Percentiles rank a stretch among this genome's conserved stretches.
phyloP scores from a whole-genome alignment of 2,797 vertebrate species.

The Cyclopterus lumpus region DNA sequence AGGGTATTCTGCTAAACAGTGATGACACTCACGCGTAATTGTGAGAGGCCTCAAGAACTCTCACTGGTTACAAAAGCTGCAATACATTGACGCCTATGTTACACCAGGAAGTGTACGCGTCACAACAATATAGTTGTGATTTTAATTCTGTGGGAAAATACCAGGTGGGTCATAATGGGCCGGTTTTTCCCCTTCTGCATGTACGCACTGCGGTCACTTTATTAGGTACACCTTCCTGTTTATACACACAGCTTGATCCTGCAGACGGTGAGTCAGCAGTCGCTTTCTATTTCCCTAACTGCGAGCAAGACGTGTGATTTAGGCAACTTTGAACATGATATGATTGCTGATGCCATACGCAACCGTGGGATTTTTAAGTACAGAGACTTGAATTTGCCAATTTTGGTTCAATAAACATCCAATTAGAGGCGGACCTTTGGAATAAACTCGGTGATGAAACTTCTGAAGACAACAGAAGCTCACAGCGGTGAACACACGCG shows the following conservation, averaged over 20 bases:
- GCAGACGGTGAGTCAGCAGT: constrained; percentile 75
- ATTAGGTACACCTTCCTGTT: constrained; percentile 62
- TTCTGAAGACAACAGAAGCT: constrained; percentile 19
- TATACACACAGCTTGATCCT: constrained; percentile 44
- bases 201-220: constrained; percentile 18
- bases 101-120: constrained; percentile 48
- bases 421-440: constrained; percentile 42
- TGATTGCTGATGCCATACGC: constrained; percentile 52
- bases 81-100: constrained; percentile 57
- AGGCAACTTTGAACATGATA: constrained; percentile 63
- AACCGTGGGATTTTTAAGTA: constrained; percentile 36
- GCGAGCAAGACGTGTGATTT: constrained; percentile 65
- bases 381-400: constrained; percentile 26
- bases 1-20: constrained; percentile 79
- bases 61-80: constrained; percentile 67
- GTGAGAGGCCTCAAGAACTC: constrained; percentile 77
- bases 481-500: constrained; percentile 1
- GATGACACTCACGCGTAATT: constrained; percentile 81
- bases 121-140: constrained; percentile 37
- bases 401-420: constrained; percentile 49
- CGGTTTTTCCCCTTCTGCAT: constrained; percentile 1
- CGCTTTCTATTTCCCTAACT: constrained; percentile 47
- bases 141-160: constrained; percentile 47
- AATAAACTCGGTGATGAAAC: constrained; percentile 34
- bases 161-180: constrained; percentile 19